These are phyloP conservation scores for Catostylus mosaicus DNA, from an alignment of 30 jellyfish, hydroid and myxozoan genomes.

Conservation along the genomic window DNA sequence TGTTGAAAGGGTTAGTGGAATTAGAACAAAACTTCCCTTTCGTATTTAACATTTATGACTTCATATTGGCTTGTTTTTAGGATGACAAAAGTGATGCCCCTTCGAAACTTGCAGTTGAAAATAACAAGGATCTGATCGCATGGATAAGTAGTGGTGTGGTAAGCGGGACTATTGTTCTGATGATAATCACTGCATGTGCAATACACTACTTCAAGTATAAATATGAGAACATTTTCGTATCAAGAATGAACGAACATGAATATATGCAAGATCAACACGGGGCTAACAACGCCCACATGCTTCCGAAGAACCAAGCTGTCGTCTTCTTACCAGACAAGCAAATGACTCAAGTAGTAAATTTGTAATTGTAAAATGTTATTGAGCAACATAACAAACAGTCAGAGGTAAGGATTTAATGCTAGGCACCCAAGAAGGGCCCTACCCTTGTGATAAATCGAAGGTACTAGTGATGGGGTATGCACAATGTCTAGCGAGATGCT, in stretches of 20 bases:
- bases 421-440: too few relatives aligned
- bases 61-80: neutral
- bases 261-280: conserved; percentile 34
- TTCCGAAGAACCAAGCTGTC: conserved; percentile 45
- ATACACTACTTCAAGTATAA: conserved; percentile 67
- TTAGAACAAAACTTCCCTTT: too few relatives aligned
- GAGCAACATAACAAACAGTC: too few relatives aligned
- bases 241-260: conserved; percentile 35
- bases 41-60: too few relatives aligned
- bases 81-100: neutral
- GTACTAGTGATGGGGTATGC: too few relatives aligned
- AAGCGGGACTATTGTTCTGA: conserved; percentile 70
- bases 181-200: conserved; percentile 80
- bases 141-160: conserved; percentile 93
- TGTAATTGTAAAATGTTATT: conserved; percentile 14
- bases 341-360: conserved; percentile 41
- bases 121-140: conserved; percentile 68
- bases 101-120: conserved; percentile 36
- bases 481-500: too few relatives aligned
- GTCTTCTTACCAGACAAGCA: conserved; percentile 35
- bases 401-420: too few relatives aligned
- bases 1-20: too few relatives aligned
- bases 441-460: too few relatives aligned
- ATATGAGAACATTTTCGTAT: conserved; percentile 69
- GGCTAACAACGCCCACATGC: conserved; percentile 22